These are phyloP conservation scores for Ladona fulva DNA, from an alignment of 1,140 invertebrate genomes.

Conservation along the genomic window DNA sequence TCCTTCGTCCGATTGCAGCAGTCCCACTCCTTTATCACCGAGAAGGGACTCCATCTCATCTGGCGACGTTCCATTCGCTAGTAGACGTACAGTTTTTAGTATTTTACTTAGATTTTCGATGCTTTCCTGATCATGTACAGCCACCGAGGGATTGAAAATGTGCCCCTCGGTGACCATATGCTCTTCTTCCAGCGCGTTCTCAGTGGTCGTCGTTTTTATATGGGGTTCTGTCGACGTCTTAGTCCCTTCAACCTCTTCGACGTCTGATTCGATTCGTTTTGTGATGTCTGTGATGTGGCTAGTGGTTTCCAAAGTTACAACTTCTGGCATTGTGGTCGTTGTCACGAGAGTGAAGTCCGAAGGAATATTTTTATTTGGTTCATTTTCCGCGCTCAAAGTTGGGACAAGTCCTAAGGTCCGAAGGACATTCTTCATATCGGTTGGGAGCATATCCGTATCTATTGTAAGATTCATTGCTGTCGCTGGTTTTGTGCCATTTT, in stretches of 20 bases:
- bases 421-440: slow-evolving; percentile 41
- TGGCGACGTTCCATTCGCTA: background rate
- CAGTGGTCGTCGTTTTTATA: background rate
- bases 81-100: background rate
- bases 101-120: slow-evolving; percentile 21
- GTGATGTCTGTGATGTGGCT: background rate
- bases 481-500: slow-evolving; percentile 20
- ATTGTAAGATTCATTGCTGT: slow-evolving; percentile 23
- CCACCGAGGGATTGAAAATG: slow-evolving; percentile 39
- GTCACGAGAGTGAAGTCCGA: background rate
- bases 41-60: background rate
- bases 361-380: too few relatives aligned
- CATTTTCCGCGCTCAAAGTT: background rate
- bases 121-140: slow-evolving; percentile 29
- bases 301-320: background rate
- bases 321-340: background rate
- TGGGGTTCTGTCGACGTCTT: background rate
- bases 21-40: background rate
- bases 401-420: slow-evolving; percentile 40
- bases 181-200: background rate
- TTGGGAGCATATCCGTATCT: slow-evolving; percentile 39
- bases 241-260: background rate
- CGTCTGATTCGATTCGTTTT: background rate
- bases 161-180: slow-evolving; percentile 28
- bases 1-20: background rate